Conservation (phyloP, 1,140 invertebrate species). For the Panagrolaimus sp. region DNA sequence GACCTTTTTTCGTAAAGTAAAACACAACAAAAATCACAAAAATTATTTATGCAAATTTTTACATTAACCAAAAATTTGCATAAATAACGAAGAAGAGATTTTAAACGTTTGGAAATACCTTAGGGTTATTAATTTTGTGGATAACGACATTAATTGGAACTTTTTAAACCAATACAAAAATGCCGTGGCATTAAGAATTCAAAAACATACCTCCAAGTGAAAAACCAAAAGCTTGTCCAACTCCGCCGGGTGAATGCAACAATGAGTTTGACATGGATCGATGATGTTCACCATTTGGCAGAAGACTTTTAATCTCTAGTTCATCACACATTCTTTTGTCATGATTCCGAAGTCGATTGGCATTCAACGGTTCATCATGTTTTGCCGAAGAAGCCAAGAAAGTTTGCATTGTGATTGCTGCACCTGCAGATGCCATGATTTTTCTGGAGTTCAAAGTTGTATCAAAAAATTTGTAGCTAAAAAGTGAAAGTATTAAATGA, state of each 20-base stretch:
- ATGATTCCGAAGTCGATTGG: not conserved
- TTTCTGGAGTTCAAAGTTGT: too few species aligned
- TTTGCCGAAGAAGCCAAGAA: not conserved
- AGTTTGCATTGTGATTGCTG: not conserved
- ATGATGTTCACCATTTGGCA: conserved; percentile 1
- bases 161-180: too few species aligned
- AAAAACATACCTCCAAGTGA: not conserved
- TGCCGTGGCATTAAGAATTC: not conserved
- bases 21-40: too few species aligned
- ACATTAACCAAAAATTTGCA: too few species aligned
- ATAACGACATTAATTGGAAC: too few species aligned
- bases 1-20: too few species aligned
- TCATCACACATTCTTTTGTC: not conserved
- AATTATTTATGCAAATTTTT: too few species aligned
- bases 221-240: conserved; percentile 15
- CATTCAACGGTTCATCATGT: conserved; percentile 7
- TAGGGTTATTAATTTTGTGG: too few species aligned
- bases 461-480: too few species aligned
- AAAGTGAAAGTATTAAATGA: too few species aligned
- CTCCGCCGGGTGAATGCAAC: not conserved
- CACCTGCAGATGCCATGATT: not conserved
- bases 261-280: not conserved
- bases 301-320: not conserved
- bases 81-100: too few species aligned
- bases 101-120: too few species aligned